Evolutionary conservation across 2,113 vertebrate species (phyloP), one percentile per base, ranked within the genome.

Genomic region (Plestiodon gilberti): DNA sequence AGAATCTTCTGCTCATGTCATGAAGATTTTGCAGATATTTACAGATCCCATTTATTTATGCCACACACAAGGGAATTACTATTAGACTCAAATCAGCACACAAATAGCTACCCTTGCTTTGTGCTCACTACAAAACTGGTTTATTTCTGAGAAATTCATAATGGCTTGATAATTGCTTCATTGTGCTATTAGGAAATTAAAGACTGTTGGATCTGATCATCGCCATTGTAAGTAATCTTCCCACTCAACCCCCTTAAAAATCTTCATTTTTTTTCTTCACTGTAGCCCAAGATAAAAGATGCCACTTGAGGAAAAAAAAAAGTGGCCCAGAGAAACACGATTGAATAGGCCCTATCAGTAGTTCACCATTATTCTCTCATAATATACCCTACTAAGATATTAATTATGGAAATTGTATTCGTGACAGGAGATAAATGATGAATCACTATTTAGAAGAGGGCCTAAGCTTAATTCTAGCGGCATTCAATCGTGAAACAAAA

Each of bases 381-480:
- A 87, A 89, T 57, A 83, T 7, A 74, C 1, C 78, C 74, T 1
- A 0, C 82, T 81, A 6, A 65, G 57, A 62, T 78, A n/a, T 25
- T 71, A 81, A 88, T 91, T 89, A 18, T 85, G 78, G 70, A 88
- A 90, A 55, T 71, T 78, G 83, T 40, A 0, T 0, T 33, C 52
- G 55, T 67, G 7, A 13, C 13, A 88, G 76, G 77, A 83, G 79
- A 86, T 88, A 65, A 70, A 85, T 83, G 40, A 59, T n/a, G 79
- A 91, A 91, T 73, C 52, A 62, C 40, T 81, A 81, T 90, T 78
- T 84, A 82, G 78, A n/a, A 91, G 75, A 90, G 74, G 17, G 88
- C 85, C 82, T 87, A 91, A 82, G 88, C 89, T 88, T 86, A 88
- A 30, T 86, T 77, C 82, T 90, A 90, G 94, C 86, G 55, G 81